A percentile compares a stretch with the other conserved stretches of the same genome.
These are phyloP conservation scores for Neoniphon sammara DNA, from an alignment of 2,797 vertebrate genomes.

Conservation along the genomic window DNA sequence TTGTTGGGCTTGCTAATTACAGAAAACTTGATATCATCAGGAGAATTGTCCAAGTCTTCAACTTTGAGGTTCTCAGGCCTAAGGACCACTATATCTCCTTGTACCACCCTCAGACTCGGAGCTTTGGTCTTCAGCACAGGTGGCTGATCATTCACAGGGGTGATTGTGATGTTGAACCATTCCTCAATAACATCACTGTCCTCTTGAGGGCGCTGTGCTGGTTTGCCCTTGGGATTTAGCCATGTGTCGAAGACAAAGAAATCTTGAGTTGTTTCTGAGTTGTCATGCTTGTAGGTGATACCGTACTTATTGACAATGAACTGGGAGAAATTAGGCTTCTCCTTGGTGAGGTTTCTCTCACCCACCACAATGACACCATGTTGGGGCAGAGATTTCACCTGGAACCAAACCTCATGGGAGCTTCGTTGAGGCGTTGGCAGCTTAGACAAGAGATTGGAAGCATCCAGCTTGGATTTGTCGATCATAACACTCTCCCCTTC, in stretches of 20 bases:
- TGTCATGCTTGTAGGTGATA: conserved; percentile 88
- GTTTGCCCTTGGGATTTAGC: conserved; percentile 87
- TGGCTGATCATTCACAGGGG: conserved; percentile 88
- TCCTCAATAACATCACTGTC: conserved; percentile 84
- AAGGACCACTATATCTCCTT: conserved; percentile 83
- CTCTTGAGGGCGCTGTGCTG: conserved; percentile 80
- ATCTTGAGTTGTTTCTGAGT: conserved; percentile 88
- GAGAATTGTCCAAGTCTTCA: conserved; percentile 87
- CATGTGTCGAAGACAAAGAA: conserved; percentile 87
- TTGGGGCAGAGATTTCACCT: conserved; percentile 86
- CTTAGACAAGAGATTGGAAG: conserved; percentile 88
- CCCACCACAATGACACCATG: conserved; percentile 87
- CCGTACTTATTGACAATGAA: conserved; percentile 89
- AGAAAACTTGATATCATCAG: conserved; percentile 86
- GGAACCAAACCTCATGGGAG: conserved; percentile 90
- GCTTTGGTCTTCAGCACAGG: conserved; percentile 91
- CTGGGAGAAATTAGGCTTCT: conserved; percentile 92
- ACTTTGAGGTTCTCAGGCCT: conserved; percentile 85
- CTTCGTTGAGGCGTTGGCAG: conserved; percentile 81
- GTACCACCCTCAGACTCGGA: conserved; percentile 85
- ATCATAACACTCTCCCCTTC: conserved; percentile 88
- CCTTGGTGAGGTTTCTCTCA: conserved; percentile 88
- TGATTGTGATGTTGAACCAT: conserved; percentile 87
- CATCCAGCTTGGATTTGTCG: conserved; percentile 87
- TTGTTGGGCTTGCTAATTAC: conserved; percentile 88